Base-by-base conservation (phyloP, 2,113 vertebrate genomes). In the Hyaena hyaena region DNA sequence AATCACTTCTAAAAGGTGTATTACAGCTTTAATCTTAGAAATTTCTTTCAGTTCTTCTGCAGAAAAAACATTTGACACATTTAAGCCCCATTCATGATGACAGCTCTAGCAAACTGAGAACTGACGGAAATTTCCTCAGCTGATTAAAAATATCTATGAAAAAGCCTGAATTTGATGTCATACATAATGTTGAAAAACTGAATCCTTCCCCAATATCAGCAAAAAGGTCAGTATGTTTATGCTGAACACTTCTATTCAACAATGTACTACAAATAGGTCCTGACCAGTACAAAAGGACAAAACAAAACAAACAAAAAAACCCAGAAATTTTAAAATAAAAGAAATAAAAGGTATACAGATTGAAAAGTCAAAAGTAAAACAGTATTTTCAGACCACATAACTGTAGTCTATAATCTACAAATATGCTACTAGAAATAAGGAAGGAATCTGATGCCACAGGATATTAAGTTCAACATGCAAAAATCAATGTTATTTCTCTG, bases 1-100 rank as follows among this genome's bases (percentile, higher is more conserved):
- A 87, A 39, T 79, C 88, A 86, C 24, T 87, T 91, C 53, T 86
- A 87, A 95, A 95, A 81, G 14, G 10, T 39, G 2, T 55, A 95
- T n/a, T 66, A 43, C 3, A 73, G 43, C 5, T 31, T 88, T 55
- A 45, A 74, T 88, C 28, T 88, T 66, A 45, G 10, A 74, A 92
- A 88, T 81, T 96, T 6, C 28, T 31, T 82, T 69, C 24, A 65
- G 92, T 80, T 80, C 7, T 69, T 50, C 19, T 80, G 39, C 14
- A 68, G 28, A 43, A 81, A 95, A 63, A 43, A 15, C 9, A 81
- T 21, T 53, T 81, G n/a, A 74, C 33, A 81, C 43, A 55, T 73
- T 10, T 74, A 74, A 73, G 14, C 19, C 21, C 53, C n/a, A 90
- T 84, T 71, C 43, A 73, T 48, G 16, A 95, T 48, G 85, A 95